Evolutionary conservation across 2,888 invertebrate genomes (phyloP).

Genomic region (Nineta flava): DNA sequence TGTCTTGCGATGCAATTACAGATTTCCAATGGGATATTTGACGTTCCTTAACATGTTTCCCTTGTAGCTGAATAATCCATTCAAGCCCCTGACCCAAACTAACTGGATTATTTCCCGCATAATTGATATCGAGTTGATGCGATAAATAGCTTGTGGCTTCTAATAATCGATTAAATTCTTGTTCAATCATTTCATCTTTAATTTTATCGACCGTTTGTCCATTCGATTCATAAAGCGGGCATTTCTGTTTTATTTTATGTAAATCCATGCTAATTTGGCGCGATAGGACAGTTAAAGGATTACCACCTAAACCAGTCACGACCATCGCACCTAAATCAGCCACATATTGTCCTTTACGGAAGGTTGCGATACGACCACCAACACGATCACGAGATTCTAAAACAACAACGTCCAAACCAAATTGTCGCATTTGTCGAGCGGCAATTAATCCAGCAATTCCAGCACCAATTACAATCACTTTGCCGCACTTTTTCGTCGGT

Average conservation of each 20-base stretch:
- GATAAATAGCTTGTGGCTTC: conserved; percentile 95
- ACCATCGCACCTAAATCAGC: conserved; percentile 79
- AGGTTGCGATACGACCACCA: conserved; percentile 92
- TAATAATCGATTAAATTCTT: conserved; percentile 88
- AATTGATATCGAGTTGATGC: conserved; percentile 90
- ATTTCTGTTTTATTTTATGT: conserved; percentile 86
- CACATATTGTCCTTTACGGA: conserved; percentile 72
- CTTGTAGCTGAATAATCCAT: conserved; percentile 93
- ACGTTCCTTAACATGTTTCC: conserved; percentile 90
- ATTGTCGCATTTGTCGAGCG: conserved; percentile 85
- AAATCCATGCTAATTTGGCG: conserved; percentile 95
- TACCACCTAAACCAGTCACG: conserved; percentile 90
- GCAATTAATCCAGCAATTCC: conserved; percentile 92
- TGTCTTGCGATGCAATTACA: conserved; percentile 74
- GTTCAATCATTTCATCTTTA: conserved; percentile 95
- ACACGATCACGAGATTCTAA: conserved; percentile 81
- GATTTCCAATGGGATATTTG: conserved; percentile 77
- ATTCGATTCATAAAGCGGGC: conserved; percentile 87
- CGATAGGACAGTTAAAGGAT: conserved; percentile 88
- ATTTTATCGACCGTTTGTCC: conserved; percentile 91
- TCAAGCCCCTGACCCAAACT: conserved; percentile 93
- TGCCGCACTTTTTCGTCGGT: conserved; percentile 46
- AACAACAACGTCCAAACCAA: conserved; percentile 90
- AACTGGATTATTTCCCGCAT: conserved; percentile 77
- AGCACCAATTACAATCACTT: conserved; percentile 48